Evolutionary conservation across 2,888 invertebrate genomes (phyloP), one percentile per base, ranked within the genome.

Genomic region (Brachynemurus nebulosus): DNA sequence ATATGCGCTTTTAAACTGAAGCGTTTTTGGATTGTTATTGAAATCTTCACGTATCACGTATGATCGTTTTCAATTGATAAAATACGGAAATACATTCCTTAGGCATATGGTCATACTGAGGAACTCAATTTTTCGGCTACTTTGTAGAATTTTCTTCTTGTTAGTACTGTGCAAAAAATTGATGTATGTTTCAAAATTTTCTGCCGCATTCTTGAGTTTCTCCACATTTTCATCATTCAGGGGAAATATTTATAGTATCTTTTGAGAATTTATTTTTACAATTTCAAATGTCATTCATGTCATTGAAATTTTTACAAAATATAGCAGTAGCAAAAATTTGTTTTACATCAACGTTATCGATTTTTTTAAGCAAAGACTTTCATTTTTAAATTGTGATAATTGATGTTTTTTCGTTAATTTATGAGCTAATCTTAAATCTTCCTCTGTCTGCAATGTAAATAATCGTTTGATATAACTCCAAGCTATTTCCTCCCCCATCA

Each of bases 31-130:
- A n/a, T n/a, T n/a, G n/a, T n/a, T n/a, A n/a, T n/a, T n/a, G n/a
- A n/a, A n/a, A n/a, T n/a, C n/a, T n/a, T n/a, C n/a, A n/a, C n/a
- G n/a, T n/a, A 23, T 23, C 23, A 23, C 6, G 17, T 17, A 34
- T 11, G 8, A 12, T 20, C 16, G 33, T 46, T 34, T 30, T 23
- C 12, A 27, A 45, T 19, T 7, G 18, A 6, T 18, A 12, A 38
- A 23, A 42, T 17, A 45, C 14, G 45, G 33, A 45, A 27, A 46
- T 14, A 18, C n/a, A n/a, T n/a, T n/a, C n/a, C n/a, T n/a, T n/a
- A n/a, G n/a, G n/a, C n/a, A n/a, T n/a, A n/a, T n/a, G n/a, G n/a
- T n/a, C n/a, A n/a, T 45, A 38, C 33, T 41, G 8, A 45, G 7
- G 34, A 45, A 21, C 16, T 40, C 16, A 5, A 33, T 45, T 20